Evolutionary conservation across 2,888 invertebrate genomes (phyloP).

Genomic region (Phytoseiulus persimilis): DNA sequence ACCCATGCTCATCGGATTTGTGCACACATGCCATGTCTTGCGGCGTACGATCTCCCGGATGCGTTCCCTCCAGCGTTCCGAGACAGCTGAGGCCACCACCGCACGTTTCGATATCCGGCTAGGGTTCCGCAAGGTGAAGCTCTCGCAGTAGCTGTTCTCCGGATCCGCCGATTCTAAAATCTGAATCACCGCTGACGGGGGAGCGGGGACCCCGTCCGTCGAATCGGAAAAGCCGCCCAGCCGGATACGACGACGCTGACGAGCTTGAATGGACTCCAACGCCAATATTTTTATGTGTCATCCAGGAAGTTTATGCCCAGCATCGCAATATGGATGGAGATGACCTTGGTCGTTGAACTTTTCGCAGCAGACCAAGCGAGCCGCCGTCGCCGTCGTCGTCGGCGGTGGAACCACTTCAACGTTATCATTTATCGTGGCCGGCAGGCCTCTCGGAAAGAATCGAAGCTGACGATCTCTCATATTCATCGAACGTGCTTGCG

Average conservation of each 20-base stretch:
- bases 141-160: too few species aligned
- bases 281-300: not conserved
- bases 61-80: too few species aligned
- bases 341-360: conserved; percentile 5
- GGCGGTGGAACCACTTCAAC: not conserved
- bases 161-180: too few species aligned
- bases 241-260: not conserved
- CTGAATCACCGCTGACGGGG: too few species aligned
- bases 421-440: not conserved
- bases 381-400: not conserved
- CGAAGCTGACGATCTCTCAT: not conserved
- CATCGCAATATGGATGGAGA: not conserved
- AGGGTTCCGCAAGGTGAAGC: too few species aligned
- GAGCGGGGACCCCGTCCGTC: too few species aligned
- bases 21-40: not conserved
- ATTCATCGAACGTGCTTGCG: not conserved
- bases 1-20: not conserved
- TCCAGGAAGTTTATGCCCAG: not conserved
- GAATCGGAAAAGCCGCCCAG: not conserved
- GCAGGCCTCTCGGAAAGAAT: not conserved
- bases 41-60: not conserved
- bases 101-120: too few species aligned
- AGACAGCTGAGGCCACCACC: too few species aligned
- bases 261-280: not conserved
- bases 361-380: not conserved